Conservation (phyloP, 2,113 vertebrate genomes). For the Saimiri boliviensis region DNA sequence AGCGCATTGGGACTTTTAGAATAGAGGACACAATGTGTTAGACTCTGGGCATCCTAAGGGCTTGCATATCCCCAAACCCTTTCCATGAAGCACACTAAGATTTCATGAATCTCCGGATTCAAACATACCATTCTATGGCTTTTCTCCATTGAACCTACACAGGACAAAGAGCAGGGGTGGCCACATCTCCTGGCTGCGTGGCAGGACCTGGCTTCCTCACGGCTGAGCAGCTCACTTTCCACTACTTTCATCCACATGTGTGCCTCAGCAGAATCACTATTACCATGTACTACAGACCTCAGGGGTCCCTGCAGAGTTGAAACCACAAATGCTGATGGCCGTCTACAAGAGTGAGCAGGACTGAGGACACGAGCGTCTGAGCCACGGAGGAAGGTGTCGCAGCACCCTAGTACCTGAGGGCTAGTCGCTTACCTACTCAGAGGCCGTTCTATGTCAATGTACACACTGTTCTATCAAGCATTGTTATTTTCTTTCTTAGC, state of each 20-base stretch:
- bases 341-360: neutral
- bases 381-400: fast-evolving
- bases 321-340: neutral
- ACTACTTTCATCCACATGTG: neutral
- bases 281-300: fast-evolving
- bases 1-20: neutral
- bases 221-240: neutral
- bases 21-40: fast-evolving
- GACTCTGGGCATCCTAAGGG: neutral
- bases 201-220: neutral
- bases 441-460: neutral
- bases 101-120: neutral
- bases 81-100: neutral
- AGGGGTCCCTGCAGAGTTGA: neutral
- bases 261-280: neutral
- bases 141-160: neutral
- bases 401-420: neutral
- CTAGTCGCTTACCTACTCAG: neutral
- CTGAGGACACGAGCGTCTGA: neutral
- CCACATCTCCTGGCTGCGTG: neutral
- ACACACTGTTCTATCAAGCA: neutral
- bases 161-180: no score
- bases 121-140: neutral
- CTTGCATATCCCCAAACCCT: neutral
- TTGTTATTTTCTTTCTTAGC: neutral